A percentile compares a stretch with the other conserved stretches of the same genome.
phyloP scores from a whole-genome alignment of 2,113 vertebrate genomes.

The Podarcis cretensis region DNA sequence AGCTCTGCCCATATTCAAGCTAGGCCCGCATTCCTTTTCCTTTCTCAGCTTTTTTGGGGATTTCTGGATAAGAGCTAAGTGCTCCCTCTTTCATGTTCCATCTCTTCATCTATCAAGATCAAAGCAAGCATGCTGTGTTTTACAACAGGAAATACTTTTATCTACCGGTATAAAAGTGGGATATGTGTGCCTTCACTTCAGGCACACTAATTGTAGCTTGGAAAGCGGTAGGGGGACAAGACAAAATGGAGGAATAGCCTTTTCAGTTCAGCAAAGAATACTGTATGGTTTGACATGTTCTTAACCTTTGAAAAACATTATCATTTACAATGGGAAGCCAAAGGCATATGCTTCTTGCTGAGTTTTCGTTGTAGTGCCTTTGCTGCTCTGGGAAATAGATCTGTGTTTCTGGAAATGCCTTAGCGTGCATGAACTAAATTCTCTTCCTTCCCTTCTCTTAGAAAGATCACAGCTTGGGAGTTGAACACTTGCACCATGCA shows the following conservation, averaged over 20 bases:
- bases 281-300: not conserved
- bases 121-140: not conserved
- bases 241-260: not conserved
- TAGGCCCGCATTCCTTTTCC: not conserved
- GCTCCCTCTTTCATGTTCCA: not conserved
- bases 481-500: not conserved
- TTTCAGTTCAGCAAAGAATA: not conserved
- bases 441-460: not conserved
- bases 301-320: not conserved
- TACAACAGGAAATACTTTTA: not conserved
- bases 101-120: not conserved
- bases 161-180: not conserved
- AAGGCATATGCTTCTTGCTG: not conserved
- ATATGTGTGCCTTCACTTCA: not conserved
- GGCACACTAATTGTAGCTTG: not conserved
- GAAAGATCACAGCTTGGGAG: not conserved
- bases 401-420: not conserved
- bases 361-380: not conserved
- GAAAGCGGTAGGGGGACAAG: not conserved
- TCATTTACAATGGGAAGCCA: conserved; percentile 2
- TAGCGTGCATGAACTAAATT: not conserved
- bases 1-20: not conserved
- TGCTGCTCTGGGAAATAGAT: not conserved
- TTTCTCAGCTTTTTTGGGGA: not conserved
- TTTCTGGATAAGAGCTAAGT: not conserved